A percentile compares a stretch with the other conserved stretches of the same genome.
These are phyloP conservation scores for Chunga burmeisteri DNA, from an alignment of 2,113 vertebrate species.

Conservation along the genomic window DNA sequence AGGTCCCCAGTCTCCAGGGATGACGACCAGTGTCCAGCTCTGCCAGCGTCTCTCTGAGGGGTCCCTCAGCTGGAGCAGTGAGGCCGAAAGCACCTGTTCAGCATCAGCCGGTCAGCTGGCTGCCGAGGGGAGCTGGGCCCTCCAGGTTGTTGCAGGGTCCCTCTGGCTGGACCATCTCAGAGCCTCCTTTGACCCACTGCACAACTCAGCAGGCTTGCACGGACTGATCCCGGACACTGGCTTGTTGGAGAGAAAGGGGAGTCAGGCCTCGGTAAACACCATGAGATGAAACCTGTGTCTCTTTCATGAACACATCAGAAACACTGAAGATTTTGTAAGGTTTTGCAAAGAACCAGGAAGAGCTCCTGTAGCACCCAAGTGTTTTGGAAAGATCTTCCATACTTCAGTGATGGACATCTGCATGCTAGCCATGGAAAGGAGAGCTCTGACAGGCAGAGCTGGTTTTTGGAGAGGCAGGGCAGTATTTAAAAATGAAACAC, in stretches of 20 bases:
- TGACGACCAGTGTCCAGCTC: neutral
- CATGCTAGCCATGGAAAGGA: neutral
- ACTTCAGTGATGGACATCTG: neutral
- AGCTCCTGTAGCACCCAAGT: neutral
- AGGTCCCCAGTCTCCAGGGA: neutral
- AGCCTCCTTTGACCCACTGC: neutral
- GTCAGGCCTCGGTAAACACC: neutral
- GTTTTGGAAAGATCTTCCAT: neutral
- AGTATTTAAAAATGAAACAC: neutral
- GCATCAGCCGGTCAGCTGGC: rapidly evolving
- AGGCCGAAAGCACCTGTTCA: neutral
- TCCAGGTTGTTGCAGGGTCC: neutral
- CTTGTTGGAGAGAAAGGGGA: neutral
- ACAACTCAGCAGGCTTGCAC: rapidly evolving
- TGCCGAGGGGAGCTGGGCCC: neutral
- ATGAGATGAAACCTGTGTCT: neutral
- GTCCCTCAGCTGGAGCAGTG: neutral
- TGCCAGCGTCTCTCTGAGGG: neutral
- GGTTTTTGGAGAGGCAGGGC: neutral
- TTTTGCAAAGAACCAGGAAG: neutral
- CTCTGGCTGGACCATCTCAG: neutral
- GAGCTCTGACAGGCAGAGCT: neutral
- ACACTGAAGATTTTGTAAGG: neutral
- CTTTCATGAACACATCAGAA: neutral
- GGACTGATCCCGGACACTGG: neutral